Base-by-base conservation (phyloP, 1,140 invertebrate species). In the Plectrocnemia conspersa region DNA sequence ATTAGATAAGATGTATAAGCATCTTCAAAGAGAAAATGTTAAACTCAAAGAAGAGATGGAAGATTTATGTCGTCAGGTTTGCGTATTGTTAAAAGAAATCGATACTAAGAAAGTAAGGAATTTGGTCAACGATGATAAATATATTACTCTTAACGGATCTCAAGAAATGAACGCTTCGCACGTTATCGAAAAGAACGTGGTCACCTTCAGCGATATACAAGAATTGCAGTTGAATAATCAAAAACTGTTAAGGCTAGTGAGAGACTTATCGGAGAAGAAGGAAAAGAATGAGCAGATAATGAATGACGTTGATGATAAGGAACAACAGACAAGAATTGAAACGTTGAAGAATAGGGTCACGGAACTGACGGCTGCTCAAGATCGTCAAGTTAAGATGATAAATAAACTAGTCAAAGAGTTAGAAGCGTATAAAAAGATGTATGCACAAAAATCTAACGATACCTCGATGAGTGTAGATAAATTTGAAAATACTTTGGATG, bases 191-290 rank as follows among this genome's bases (percentile, higher is more conserved):
- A 85, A 88, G 59, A 82, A 86, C 56, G 73, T 95, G 18, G 90
- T 96, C 0, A 92, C 90, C 3, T 97, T 96, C 65, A 82, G 80
- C 56, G 87, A 89, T 63, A 89, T 97, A 55, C 80, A 86, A 67
- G 90, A 95, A 66, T 64, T 97, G n/a, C 92, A 96, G 68, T 73
- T 80, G 29, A 91, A 88, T 59, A 97, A 97, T 75, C 82, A 88
- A 57, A 84, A 89, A 64, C 68, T 97, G 6, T 66, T 96, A 15
- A 74, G 83, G 16, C 76, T 92, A 42, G 84, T 95, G 11, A 77
- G 91, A 54, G 88, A 93, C 54, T 72, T 97, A 10, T 90, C 85
- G 60, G 79, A 84, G 2, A 83, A 85, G 60, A 78, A 89, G 63
- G 92, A 96, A 68, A 83, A 88, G 64, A 72, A 79, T 27, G 89